A percentile compares a stretch with the other conserved stretches of the same genome.
These are phyloP conservation scores for Drosophila pseudotakahashii DNA, from an alignment of 2,888 invertebrate species.

Conservation along the genomic window DNA sequence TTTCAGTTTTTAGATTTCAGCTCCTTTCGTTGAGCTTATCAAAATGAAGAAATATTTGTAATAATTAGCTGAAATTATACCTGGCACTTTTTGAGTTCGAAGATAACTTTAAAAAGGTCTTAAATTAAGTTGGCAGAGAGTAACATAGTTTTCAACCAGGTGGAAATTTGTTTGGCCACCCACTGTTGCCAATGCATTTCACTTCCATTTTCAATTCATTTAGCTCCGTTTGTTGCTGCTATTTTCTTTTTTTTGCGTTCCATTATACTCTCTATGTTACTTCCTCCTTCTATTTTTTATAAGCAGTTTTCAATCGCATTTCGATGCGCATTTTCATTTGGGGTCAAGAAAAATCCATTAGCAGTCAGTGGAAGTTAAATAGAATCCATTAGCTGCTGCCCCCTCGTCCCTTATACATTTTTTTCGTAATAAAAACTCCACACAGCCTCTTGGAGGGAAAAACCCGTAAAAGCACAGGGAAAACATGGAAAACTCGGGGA, in stretches of 20 bases:
- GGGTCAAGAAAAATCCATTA: slow-evolving; percentile 84
- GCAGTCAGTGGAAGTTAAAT: slow-evolving; percentile 83
- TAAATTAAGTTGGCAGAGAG: slow-evolving; percentile 7
- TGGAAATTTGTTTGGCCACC: neutral
- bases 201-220: slow-evolving; percentile 55
- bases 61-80: slow-evolving; percentile 58
- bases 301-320: slow-evolving; percentile 78
- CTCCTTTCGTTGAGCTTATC: slow-evolving; percentile 47
- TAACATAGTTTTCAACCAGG: slow-evolving; percentile 18
- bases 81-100: neutral
- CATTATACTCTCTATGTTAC: slow-evolving; percentile 57
- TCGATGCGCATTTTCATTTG: slow-evolving; percentile 82
- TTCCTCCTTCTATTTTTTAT: slow-evolving; percentile 67
- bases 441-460: slow-evolving; percentile 41
- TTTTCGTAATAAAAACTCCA: slow-evolving; percentile 64
- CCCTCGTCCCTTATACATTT: slow-evolving; percentile 19
- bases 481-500: slow-evolving; percentile 30
- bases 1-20: slow-evolving; percentile 36
- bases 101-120: neutral
- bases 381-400: slow-evolving; percentile 83
- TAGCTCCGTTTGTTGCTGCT: slow-evolving; percentile 41
- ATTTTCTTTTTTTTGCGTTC: slow-evolving; percentile 44
- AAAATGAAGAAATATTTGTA: slow-evolving; percentile 74
- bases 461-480: slow-evolving; percentile 9
- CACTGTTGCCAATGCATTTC: slow-evolving; percentile 35